Evolutionary conservation across 2,888 invertebrate species (phyloP).

Genomic region (Campoplex nolae): DNA sequence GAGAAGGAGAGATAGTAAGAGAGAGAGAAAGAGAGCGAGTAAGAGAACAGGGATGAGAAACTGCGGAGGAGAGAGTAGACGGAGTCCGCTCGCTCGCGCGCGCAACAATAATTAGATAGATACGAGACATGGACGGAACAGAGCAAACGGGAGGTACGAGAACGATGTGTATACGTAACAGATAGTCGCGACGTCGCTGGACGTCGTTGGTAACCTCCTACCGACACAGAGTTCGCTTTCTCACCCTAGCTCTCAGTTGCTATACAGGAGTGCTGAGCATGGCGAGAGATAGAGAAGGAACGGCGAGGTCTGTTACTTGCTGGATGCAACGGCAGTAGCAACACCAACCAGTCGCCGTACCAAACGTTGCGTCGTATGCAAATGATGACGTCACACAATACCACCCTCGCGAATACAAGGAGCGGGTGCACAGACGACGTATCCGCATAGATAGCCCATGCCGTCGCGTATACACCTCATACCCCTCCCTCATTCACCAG

Average conservation of each 20-base stretch:
- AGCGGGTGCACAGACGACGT: slow-evolving; percentile 76
- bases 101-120: slow-evolving; percentile 85
- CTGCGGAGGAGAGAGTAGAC: slow-evolving; percentile 60
- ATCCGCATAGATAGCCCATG: slow-evolving; percentile 78
- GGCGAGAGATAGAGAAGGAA: slow-evolving; percentile 70
- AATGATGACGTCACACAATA: slow-evolving; percentile 84
- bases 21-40: slow-evolving; percentile 67
- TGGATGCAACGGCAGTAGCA: slow-evolving; percentile 76
- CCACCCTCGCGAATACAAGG: slow-evolving; percentile 77
- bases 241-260: slow-evolving; percentile 51
- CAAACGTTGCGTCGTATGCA: slow-evolving; percentile 81
- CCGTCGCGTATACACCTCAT: slow-evolving; percentile 51
- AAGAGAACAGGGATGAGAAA: slow-evolving; percentile 52
- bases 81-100: slow-evolving; percentile 72
- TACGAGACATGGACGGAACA: slow-evolving; percentile 81
- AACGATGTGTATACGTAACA: slow-evolving; percentile 60
- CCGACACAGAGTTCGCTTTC: slow-evolving; percentile 55
- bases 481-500: slow-evolving; percentile 38
- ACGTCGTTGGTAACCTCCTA: slow-evolving; percentile 62
- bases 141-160: slow-evolving; percentile 69
- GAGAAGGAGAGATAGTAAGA: slow-evolving; percentile 13
- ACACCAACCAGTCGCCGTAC: slow-evolving; percentile 69
- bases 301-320: slow-evolving; percentile 67
- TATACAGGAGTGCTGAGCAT: slow-evolving; percentile 51
- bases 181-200: slow-evolving; percentile 63